Conservation (phyloP, 2,888 invertebrate species). For the Ophonus ardosiacus region DNA sequence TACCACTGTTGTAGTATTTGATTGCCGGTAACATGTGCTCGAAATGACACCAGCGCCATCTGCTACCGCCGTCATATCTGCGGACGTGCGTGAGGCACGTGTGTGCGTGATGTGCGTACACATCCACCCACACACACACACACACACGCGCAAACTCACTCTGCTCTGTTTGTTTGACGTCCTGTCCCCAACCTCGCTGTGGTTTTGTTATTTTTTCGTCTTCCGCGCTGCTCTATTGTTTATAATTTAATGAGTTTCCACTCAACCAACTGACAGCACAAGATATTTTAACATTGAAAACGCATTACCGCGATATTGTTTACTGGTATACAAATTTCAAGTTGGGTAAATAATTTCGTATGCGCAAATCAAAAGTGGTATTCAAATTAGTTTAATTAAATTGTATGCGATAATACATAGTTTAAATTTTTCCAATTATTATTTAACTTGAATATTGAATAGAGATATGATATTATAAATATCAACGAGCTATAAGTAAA, state of each 20-base stretch:
- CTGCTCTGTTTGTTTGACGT: constrained; percentile 29
- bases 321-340: neutral
- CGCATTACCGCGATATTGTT: neutral
- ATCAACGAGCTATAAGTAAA: too few relatives aligned
- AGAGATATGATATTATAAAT: too few relatives aligned
- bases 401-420: too few relatives aligned
- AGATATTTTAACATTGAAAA: constrained; percentile 25
- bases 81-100: constrained; percentile 56
- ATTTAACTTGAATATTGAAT: too few relatives aligned
- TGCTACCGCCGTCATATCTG: constrained; percentile 49
- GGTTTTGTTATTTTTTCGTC: constrained; percentile 3
- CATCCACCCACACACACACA: constrained; percentile 9
- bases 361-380: neutral
- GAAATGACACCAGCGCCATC: constrained; percentile 49
- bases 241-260: constrained; percentile 40
- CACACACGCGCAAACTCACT: constrained; percentile 23
- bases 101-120: constrained; percentile 55
- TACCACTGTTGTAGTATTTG: neutral
- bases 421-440: too few relatives aligned
- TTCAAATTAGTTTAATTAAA: neutral
- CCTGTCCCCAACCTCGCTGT: neutral
- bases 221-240: constrained; percentile 6
- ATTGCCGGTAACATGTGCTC: constrained; percentile 36
- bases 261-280: constrained; percentile 5
- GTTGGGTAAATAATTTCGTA: neutral